Conservation (phyloP, 2,113 vertebrate species). For the Lucifuga dentata region DNA sequence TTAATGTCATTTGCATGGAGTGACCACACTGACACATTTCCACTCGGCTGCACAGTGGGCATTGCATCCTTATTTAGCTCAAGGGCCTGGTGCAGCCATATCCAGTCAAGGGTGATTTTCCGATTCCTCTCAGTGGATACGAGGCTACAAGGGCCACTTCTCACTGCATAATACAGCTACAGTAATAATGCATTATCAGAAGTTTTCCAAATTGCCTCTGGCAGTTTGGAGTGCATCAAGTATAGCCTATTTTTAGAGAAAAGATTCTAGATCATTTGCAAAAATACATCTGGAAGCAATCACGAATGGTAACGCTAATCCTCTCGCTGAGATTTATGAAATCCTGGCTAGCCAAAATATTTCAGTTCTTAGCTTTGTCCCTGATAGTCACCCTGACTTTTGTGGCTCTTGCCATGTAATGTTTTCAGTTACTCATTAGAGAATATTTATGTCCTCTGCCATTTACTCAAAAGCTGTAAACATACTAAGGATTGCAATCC, state of each 20-base stretch:
- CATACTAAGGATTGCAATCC: constrained; percentile 30
- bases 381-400: neutral
- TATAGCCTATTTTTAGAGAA: constrained; percentile 54
- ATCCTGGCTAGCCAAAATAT: no score
- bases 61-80: constrained; percentile 77
- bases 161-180: constrained; percentile 46
- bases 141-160: constrained; percentile 40
- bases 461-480: constrained; percentile 18
- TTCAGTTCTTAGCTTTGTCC: no score
- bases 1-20: constrained; percentile 78
- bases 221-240: constrained; percentile 50
- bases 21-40: constrained; percentile 77
- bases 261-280: constrained; percentile 38
- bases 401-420: neutral
- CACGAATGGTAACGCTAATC: constrained; percentile 2
- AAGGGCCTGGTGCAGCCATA: constrained; percentile 74
- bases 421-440: neutral
- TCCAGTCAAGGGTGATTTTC: constrained; percentile 73
- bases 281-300: neutral
- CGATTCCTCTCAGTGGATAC: constrained; percentile 59
- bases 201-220: constrained; percentile 36
- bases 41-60: constrained; percentile 77
- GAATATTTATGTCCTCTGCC: neutral
- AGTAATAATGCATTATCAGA: constrained; percentile 61
- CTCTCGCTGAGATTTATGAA: constrained; percentile 10